Evolutionary conservation across 2,797 vertebrate species (phyloP), one percentile per base, ranked within the genome.

Genomic region (Myripristis murdjan): DNA sequence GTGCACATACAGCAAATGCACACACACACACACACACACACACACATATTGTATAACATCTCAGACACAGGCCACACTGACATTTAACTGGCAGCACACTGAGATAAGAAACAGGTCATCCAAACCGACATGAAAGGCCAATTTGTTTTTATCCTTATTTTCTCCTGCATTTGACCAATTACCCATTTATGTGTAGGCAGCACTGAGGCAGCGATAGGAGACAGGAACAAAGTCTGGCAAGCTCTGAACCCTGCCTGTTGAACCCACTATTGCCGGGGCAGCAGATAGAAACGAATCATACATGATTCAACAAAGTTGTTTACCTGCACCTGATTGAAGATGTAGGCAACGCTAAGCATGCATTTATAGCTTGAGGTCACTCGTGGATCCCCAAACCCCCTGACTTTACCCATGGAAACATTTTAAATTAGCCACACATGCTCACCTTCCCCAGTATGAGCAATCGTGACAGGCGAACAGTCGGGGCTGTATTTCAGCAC

Each of bases 71-170:
- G 65, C 54, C 65, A 64, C 64, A 35, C 58, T 80, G 35, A 64
- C 76, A 74, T 69, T 67, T 58, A 41, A 53, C n/a, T 62, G 67
- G n/a, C 35, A 28, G 1, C 47, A 53, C 64, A 71, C 51, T 73
- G 58, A 68, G 58, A 28, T 59, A 63, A 84, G 68, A 87, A 85
- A 77, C 55, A 33, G 76, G 61, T 84, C 79, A 82, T 22, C 64
- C 20, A 26, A 75, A 76, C 7, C 1, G 63, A 83, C 72, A 68
- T 72, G 56, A 64, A 62, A 80, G 56, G 64, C 39, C 56, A 56
- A 10, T 72, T 51, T 56, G 35, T 62, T 56, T 20, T 31, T 72
- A 71, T 57, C 23, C 31, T 55, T 53, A 74, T 57, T 39, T 39
- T 39, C 31, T 53, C 51, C 16, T 26, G 43, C 23, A 44, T 86